A percentile compares a stretch with the other conserved stretches of the same genome.
Conservation (phyloP, 2,113 vertebrate species). For the Salvator merianae region DNA sequence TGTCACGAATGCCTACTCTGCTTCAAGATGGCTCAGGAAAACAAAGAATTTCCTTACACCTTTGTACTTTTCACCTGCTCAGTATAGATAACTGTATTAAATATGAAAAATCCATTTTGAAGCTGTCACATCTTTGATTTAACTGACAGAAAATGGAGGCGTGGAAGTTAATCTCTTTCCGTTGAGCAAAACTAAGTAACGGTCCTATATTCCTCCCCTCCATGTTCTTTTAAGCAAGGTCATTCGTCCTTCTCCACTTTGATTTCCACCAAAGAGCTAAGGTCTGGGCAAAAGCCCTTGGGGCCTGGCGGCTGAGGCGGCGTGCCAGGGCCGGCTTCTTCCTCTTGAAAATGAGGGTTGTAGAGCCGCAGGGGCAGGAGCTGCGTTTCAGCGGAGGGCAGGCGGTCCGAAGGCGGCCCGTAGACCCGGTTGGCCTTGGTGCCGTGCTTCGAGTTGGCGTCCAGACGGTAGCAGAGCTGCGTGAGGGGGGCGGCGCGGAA, state of each 20-base stretch:
- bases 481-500: conserved; percentile 72
- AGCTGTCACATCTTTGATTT: too few species aligned
- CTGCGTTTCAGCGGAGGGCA: conserved; percentile 70
- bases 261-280: conserved; percentile 71
- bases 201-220: neutral
- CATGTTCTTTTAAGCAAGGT: neutral
- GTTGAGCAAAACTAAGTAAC: too few species aligned
- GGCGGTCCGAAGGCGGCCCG: conserved; percentile 71
- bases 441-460: conserved; percentile 74
- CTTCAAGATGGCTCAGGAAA: neutral
- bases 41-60: neutral
- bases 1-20: neutral
- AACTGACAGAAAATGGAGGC: neutral
- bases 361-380: conserved; percentile 69
- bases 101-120: neutral
- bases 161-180: too few species aligned
- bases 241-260: conserved; percentile 76
- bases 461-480: conserved; percentile 74
- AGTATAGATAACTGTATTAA: neutral
- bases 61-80: too few species aligned
- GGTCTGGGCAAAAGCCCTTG: conserved; percentile 67
- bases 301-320: conserved; percentile 3
- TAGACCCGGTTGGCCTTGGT: conserved; percentile 72
- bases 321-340: conserved; percentile 19
- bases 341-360: conserved; percentile 68